These are phyloP conservation scores for Dromiciops gliroides DNA, from an alignment of 2,113 vertebrate genomes.

Conservation along the genomic window DNA sequence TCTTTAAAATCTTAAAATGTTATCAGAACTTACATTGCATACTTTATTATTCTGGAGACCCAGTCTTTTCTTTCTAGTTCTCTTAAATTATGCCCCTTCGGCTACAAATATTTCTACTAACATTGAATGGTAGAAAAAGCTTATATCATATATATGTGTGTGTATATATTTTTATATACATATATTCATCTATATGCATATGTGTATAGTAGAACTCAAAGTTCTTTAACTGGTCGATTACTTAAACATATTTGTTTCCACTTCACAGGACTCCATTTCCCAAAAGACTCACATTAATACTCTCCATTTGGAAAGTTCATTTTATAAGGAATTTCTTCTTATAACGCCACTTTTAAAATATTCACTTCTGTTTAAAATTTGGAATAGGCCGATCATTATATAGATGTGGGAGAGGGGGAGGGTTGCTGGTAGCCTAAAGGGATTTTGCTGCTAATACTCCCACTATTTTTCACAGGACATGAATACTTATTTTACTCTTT, in stretches of 20 bases:
- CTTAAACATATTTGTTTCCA: background rate
- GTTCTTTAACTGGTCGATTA: background rate
- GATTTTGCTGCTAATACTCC: conserved; percentile 27
- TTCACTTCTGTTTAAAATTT: background rate
- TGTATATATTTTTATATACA: no score
- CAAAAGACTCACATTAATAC: background rate
- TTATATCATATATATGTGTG: no score
- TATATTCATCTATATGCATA: background rate
- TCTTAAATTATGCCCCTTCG: background rate
- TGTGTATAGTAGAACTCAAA: background rate
- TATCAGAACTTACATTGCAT: background rate
- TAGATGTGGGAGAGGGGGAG: background rate
- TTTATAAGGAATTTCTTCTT: background rate
- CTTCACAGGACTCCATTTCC: background rate
- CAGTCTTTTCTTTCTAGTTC: background rate
- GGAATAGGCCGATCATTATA: background rate
- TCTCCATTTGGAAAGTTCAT: background rate
- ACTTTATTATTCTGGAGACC: background rate
- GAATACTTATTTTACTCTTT: conserved; percentile 9
- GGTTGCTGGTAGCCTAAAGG: background rate
- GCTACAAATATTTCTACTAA: background rate
- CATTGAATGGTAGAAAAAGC: background rate
- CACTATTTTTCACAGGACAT: conserved; percentile 38
- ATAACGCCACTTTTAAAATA: background rate
- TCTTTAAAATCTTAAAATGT: background rate